Evolutionary conservation across 2,888 invertebrate genomes (phyloP), one percentile per base, ranked within the genome.

Genomic region (Cinara cedri): DNA sequence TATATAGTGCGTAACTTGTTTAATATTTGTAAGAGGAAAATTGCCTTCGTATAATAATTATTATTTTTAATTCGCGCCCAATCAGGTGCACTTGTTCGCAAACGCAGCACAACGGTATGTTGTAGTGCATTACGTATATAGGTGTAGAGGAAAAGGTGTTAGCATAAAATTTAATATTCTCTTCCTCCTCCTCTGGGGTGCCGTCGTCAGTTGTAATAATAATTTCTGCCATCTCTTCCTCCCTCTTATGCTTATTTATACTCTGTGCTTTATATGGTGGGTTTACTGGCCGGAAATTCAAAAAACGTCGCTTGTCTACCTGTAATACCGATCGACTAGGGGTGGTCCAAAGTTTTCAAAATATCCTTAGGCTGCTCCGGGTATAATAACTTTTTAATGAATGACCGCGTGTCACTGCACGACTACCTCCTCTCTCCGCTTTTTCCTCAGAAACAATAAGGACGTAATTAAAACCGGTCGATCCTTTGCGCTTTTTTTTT

Each of bases 311-410:
- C 34, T 62, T 62, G 19, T 72, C 62, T 60, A 4, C n/a, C 42
- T 71, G n/a, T 63, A n/a, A 42, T 72, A n/a, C 24, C 14, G 24
- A 26, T 4, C 26, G 34, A n/a, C 19, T 0, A 34, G 21, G 74
- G 13, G 21, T 24, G 26, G 21, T 62, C 34, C 21, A 78, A 78
- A 78, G 70, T 78, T 78, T 57, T 70, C 49, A 60, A 51, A 78
- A 70, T 70, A 70, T 49, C 34, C 55, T 49, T 11, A 10, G 57
- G 24, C 34, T 6, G 24, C 46, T 9, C 11, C 11, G 51, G 51
- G 34, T 62, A 34, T 34, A 51, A 70, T 60, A 78, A 78, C 78
- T 78, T 78, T 78, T 78, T 78, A 78, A 78, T 70, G 68, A 78
- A 78, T 78, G 78, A 78, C 68, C 78, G 78, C 68, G 51, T 57